phyloP scores from a whole-genome alignment of 2,797 vertebrate genomes.

The Forpus xanthops region DNA sequence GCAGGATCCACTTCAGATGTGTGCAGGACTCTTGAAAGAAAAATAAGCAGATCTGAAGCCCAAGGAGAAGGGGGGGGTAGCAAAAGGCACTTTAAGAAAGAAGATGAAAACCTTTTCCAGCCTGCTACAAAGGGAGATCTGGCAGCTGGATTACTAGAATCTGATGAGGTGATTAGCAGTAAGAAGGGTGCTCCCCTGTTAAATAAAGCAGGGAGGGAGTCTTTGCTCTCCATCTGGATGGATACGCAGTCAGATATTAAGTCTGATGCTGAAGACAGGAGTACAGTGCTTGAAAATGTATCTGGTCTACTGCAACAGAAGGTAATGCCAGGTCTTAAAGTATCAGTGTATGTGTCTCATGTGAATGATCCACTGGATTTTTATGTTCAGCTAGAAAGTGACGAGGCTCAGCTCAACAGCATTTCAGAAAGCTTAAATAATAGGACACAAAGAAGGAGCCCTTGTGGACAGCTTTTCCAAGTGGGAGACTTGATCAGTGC shows the following conservation, averaged over 20 bases:
- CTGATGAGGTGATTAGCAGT: not conserved
- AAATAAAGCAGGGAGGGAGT: not conserved
- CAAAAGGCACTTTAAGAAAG: not conserved
- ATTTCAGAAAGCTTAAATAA: constrained; percentile 84
- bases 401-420: constrained; percentile 79
- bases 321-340: constrained; percentile 76
- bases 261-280: not conserved
- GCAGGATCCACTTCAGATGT: not conserved
- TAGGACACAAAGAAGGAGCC: not conserved
- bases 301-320: constrained; percentile 76
- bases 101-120: not conserved
- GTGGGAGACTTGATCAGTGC: constrained; percentile 85
- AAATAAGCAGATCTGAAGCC: not conserved
- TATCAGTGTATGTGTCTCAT: constrained; percentile 85
- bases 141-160: not conserved
- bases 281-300: constrained; percentile 59
- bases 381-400: constrained; percentile 84
- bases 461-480: constrained; percentile 64
- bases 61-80: not conserved
- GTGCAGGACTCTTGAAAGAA: not conserved
- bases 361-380: constrained; percentile 84
- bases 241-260: not conserved
- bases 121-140: not conserved
- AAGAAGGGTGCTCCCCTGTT: not conserved
- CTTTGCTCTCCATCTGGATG: not conserved